Conservation (phyloP, 2,113 vertebrate genomes). For the Ceyx margarethae region DNA sequence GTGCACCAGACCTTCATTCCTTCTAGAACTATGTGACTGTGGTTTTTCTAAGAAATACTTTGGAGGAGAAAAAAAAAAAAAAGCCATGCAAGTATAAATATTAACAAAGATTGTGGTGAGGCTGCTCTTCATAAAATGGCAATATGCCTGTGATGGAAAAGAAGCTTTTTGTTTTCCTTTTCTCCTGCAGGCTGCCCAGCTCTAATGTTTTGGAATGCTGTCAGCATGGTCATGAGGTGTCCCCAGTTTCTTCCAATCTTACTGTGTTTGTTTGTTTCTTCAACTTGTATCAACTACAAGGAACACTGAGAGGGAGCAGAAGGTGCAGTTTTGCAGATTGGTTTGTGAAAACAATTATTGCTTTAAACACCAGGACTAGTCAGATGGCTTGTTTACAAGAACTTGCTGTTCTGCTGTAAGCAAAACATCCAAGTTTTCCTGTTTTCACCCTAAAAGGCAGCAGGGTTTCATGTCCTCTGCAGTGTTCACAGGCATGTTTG, state of each 20-base stretch:
- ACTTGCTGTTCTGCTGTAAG: neutral
- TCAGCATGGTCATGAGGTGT: neutral
- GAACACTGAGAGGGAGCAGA: neutral
- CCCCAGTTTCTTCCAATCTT: neutral
- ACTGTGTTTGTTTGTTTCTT: neutral
- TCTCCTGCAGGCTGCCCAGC: neutral
- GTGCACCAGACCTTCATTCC: neutral
- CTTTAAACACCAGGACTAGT: neutral
- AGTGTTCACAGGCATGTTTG: neutral
- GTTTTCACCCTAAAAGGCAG: neutral
- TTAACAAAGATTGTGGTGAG: neutral
- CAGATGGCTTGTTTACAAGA: constrained; percentile 32
- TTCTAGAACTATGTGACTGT: neutral
- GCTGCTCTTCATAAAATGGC: neutral
- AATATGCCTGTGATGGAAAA: neutral
- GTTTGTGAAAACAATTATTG: constrained; percentile 19
- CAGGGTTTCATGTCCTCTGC: neutral
- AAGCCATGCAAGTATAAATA: neutral
- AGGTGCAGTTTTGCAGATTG: neutral
- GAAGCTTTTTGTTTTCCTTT: neutral
- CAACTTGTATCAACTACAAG: neutral
- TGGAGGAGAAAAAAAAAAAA: neutral
- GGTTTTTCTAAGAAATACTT: constrained; percentile 24
- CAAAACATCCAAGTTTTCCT: constrained; percentile 17
- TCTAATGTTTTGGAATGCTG: neutral